A percentile compares a stretch with the other conserved stretches of the same genome.
These are phyloP conservation scores for Hyles euphorbiae DNA, from an alignment of 1,140 invertebrate species.

Conservation along the genomic window DNA sequence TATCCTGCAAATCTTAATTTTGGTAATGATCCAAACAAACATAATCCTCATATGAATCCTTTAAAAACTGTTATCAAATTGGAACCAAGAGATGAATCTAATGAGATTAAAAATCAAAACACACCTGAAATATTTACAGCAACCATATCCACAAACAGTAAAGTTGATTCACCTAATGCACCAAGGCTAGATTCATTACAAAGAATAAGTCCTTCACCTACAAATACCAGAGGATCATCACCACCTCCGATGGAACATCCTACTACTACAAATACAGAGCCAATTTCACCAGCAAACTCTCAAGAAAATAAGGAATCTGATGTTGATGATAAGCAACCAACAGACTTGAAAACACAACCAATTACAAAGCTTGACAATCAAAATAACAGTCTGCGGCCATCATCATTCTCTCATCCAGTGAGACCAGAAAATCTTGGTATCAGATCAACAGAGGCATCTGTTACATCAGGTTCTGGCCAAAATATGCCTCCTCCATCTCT, in stretches of 20 bases:
- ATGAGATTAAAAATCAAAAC: slow-evolving; percentile 74
- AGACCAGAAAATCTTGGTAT: slow-evolving; percentile 64
- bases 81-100: slow-evolving; percentile 77
- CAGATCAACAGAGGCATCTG: slow-evolving; percentile 46
- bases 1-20: slow-evolving; percentile 59
- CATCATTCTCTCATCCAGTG: slow-evolving; percentile 64
- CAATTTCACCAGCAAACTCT: slow-evolving; percentile 59
- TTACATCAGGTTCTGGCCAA: slow-evolving; percentile 46
- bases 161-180: slow-evolving; percentile 61
- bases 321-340: slow-evolving; percentile 63
- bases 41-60: slow-evolving; percentile 63
- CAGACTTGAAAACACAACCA: slow-evolving; percentile 63
- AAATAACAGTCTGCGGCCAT: slow-evolving; percentile 56
- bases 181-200: slow-evolving; percentile 57
- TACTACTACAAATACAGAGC: slow-evolving; percentile 52
- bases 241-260: slow-evolving; percentile 69
- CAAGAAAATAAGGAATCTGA: slow-evolving; percentile 65
- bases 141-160: slow-evolving; percentile 61
- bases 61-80: slow-evolving; percentile 76
- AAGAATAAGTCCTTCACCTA: slow-evolving; percentile 65
- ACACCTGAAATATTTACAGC: slow-evolving; percentile 69
- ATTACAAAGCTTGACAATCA: slow-evolving; percentile 58
- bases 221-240: slow-evolving; percentile 53
- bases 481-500: slow-evolving; percentile 66
- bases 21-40: slow-evolving; percentile 62